A percentile compares a stretch with the other conserved stretches of the same genome.
phyloP scores from a whole-genome alignment of 2,113 vertebrate species.

The Euleptes europaea region DNA sequence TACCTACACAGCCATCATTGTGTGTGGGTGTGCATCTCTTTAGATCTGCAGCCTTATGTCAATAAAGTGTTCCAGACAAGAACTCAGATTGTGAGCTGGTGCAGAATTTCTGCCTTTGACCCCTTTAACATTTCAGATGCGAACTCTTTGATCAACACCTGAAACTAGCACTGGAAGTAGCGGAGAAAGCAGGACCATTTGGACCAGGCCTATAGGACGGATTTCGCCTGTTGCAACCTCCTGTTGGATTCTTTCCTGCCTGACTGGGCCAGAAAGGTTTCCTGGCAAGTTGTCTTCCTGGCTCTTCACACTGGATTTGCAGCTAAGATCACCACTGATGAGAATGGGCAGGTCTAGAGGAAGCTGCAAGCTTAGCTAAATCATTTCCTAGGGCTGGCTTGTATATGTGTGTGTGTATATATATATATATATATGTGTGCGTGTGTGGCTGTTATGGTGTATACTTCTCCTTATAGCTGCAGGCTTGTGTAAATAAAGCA shows the following conservation, averaged over 20 bases:
- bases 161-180: constrained; percentile 90
- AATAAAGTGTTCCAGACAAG: too few relatives aligned
- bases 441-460: constrained; percentile 8
- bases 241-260: fast-evolving
- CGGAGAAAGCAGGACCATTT: constrained; percentile 94
- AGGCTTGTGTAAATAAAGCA: constrained; percentile 15
- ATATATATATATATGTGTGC: background rate
- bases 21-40: too few relatives aligned
- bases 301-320: too few relatives aligned
- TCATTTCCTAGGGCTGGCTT: background rate
- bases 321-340: too few relatives aligned
- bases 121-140: constrained; percentile 79
- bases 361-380: background rate
- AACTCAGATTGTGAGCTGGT: background rate
- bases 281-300: background rate
- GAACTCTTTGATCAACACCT: constrained; percentile 98
- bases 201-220: constrained; percentile 85
- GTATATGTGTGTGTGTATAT: background rate
- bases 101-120: background rate
- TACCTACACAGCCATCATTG: too few relatives aligned
- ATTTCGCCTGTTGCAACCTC: fast-evolving
- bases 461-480: background rate
- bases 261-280: background rate
- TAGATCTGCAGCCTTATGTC: too few relatives aligned
- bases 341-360: too few relatives aligned